Evolutionary conservation across 2,888 invertebrate genomes (phyloP).

Genomic region (Diabrotica balteata): DNA sequence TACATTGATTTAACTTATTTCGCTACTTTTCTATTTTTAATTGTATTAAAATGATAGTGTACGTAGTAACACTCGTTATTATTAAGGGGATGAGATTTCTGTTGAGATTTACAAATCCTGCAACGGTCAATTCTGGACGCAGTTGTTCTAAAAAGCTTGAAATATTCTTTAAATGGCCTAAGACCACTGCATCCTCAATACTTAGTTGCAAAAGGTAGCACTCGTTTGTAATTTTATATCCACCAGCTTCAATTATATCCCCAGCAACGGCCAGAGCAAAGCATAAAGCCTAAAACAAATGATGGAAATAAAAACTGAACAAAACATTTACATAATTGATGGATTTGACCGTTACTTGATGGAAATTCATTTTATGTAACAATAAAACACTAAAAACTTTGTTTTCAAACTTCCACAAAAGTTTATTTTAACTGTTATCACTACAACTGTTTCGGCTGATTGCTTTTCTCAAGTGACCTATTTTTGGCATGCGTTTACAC

Average conservation of each 20-base stretch:
- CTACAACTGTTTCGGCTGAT: no score
- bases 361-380: no score
- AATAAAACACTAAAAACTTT: no score
- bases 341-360: no score
- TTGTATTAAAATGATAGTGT: conserved; percentile 14
- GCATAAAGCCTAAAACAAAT: conserved; percentile 3
- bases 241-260: conserved; percentile 6
- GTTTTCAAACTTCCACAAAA: no score
- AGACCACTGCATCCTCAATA: neutral
- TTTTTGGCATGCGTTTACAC: no score
- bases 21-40: neutral
- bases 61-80: conserved; percentile 4
- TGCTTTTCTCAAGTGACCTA: no score
- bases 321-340: no score
- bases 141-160: conserved; percentile 5
- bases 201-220: conserved; percentile 5
- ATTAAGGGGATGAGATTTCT: conserved; percentile 3
- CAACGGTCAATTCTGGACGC: conserved; percentile 1
- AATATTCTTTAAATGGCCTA: conserved; percentile 1
- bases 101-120: conserved; percentile 1
- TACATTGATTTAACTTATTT: no score
- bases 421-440: no score
- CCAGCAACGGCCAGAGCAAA: neutral
- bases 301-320: neutral
- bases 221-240: neutral